These are phyloP conservation scores for Hippocampus kuda DNA, from an alignment of 2,797 vertebrate species.

Conservation along the genomic window DNA sequence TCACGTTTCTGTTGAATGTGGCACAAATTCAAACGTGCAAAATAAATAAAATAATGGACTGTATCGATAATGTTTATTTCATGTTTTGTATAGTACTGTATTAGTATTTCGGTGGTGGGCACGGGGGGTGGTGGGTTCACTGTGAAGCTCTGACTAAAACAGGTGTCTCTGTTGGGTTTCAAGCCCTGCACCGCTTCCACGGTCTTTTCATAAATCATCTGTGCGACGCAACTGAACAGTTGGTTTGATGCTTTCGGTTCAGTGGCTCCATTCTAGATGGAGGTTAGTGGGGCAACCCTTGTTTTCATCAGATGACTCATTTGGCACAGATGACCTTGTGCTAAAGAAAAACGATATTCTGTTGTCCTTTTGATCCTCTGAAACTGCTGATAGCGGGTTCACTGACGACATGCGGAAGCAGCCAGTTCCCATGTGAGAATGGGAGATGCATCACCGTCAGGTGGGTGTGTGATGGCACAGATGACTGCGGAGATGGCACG, in stretches of 20 bases:
- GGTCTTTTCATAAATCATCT: slow-evolving; percentile 9
- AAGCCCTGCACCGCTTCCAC: background rate
- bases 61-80: no score
- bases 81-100: no score
- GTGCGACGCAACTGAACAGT: slow-evolving; percentile 4
- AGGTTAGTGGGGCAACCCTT: slow-evolving; percentile 9
- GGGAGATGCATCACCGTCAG: slow-evolving; percentile 67
- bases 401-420: slow-evolving; percentile 46
- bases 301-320: background rate
- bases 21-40: background rate
- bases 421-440: slow-evolving; percentile 70
- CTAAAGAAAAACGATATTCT: background rate
- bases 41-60: no score
- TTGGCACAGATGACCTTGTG: background rate
- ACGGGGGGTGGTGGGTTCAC: no score
- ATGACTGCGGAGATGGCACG: slow-evolving; percentile 76
- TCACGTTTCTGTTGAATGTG: background rate
- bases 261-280: slow-evolving; percentile 23
- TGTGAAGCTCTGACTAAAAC: slow-evolving; percentile 10
- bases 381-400: slow-evolving; percentile 37
- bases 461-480: slow-evolving; percentile 75
- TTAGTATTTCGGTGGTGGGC: no score
- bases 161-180: slow-evolving; percentile 24
- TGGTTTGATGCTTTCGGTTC: slow-evolving; percentile 34
- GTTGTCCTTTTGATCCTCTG: background rate